Percentiles rank a stretch among this genome's conserved stretches.
phyloP scores from a whole-genome alignment of 2,797 vertebrate genomes.

The Gastrophryne carolinensis region DNA sequence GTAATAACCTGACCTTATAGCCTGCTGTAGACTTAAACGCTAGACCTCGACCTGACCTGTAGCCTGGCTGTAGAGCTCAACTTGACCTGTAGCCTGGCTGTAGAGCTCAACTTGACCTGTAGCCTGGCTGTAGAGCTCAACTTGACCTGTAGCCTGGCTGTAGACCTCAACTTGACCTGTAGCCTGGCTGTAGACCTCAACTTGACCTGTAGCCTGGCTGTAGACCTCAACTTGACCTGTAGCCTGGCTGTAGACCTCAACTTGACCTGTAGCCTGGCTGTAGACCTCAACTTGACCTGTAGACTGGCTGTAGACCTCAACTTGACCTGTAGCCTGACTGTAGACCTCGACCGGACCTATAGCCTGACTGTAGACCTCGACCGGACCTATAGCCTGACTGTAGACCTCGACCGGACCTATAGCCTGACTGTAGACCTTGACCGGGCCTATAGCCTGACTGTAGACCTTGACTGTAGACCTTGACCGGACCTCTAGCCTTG shows the following conservation, averaged over 20 bases:
- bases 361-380: background rate
- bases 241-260: background rate
- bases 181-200: background rate
- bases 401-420: background rate
- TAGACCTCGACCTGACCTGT: no score
- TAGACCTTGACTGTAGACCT: no score
- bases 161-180: background rate
- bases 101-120: background rate
- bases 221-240: background rate
- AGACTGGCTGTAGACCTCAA: background rate
- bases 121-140: background rate
- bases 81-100: background rate
- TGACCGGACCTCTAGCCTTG: no score
- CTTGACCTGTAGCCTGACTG: background rate
- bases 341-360: background rate
- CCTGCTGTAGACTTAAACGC: background rate
- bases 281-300: background rate
- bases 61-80: background rate
- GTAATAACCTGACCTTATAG: conserved; percentile 63
- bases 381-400: background rate
- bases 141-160: background rate
- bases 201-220: background rate
- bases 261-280: background rate
- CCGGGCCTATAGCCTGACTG: no score
- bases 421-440: background rate